A percentile compares a stretch with the other conserved stretches of the same genome.
These are phyloP conservation scores for Homarus gammarus DNA, from an alignment of 2,888 invertebrate genomes.

Conservation along the genomic window DNA sequence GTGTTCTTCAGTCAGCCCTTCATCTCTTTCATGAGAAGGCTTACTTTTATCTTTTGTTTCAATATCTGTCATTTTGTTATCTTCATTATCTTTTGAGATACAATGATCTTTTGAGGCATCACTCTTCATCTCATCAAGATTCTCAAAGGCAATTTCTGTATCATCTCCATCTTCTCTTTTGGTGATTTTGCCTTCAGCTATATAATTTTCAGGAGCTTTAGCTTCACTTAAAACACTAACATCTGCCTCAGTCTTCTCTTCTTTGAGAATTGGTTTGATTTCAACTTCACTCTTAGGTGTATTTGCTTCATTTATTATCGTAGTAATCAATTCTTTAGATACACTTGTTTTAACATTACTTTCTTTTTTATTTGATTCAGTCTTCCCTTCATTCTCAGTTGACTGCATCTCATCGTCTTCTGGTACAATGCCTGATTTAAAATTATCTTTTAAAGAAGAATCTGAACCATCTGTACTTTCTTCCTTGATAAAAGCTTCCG, in stretches of 20 bases:
- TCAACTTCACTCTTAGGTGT: neutral
- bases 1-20: neutral
- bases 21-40: neutral
- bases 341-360: neutral
- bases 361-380: neutral
- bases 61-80: neutral
- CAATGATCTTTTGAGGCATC: neutral
- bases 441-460: neutral
- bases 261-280: neutral
- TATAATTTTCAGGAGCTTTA: neutral
- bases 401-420: neutral
- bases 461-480: neutral
- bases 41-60: slow-evolving; percentile 2
- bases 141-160: neutral
- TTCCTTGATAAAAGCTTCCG: neutral
- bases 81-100: neutral
- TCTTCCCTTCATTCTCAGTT: neutral
- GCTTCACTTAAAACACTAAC: neutral
- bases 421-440: neutral
- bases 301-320: neutral
- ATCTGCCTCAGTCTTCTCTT: neutral
- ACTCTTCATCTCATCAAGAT: neutral
- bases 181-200: neutral
- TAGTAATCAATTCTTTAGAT: neutral
- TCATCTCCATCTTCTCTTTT: neutral